Evolutionary conservation across 2,113 vertebrate species (phyloP).

Genomic region (Colistium nudipinnis): DNA sequence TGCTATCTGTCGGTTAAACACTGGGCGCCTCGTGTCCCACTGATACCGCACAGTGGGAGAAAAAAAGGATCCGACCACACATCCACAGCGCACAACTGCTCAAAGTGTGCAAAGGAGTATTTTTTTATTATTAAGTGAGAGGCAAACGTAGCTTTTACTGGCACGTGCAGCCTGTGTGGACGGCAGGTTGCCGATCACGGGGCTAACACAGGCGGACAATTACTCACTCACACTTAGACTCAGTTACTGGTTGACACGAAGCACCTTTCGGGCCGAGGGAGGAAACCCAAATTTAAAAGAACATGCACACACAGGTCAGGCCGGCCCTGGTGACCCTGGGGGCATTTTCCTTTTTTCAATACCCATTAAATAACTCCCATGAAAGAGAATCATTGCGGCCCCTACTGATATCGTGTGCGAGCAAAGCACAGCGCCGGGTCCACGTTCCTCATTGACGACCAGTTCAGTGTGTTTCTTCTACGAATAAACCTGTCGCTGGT

Average conservation of each 20-base stretch:
- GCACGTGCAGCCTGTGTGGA: no score
- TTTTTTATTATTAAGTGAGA: no score
- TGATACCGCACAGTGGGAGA: slow-evolving; percentile 16
- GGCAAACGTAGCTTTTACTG: no score
- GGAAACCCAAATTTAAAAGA: slow-evolving; percentile 12
- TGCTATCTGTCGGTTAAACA: slow-evolving; percentile 78
- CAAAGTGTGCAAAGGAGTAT: no score
- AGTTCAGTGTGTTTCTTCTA: slow-evolving; percentile 9
- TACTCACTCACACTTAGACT: slow-evolving; percentile 32
- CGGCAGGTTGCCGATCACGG: slow-evolving; percentile 5
- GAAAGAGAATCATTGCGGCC: not conserved
- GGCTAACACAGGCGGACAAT: slow-evolving; percentile 41
- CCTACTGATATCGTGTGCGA: not conserved
- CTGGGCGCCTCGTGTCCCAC: slow-evolving; percentile 43
- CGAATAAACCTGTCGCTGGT: slow-evolving; percentile 26
- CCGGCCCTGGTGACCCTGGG: not conserved
- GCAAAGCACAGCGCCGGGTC: slow-evolving; percentile 7
- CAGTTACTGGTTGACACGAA: not conserved
- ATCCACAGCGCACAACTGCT: slow-evolving; percentile 38
- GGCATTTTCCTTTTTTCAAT: slow-evolving; percentile 5
- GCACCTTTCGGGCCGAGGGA: slow-evolving; percentile 3
- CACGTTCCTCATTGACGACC: slow-evolving; percentile 20
- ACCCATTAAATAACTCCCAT: not conserved
- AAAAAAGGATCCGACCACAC: slow-evolving; percentile 38
- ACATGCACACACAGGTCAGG: slow-evolving; percentile 18